A percentile compares a stretch with the other conserved stretches of the same genome.
phyloP scores from a whole-genome alignment of 2,797 vertebrate genomes.

The Danio jaintianensis region DNA sequence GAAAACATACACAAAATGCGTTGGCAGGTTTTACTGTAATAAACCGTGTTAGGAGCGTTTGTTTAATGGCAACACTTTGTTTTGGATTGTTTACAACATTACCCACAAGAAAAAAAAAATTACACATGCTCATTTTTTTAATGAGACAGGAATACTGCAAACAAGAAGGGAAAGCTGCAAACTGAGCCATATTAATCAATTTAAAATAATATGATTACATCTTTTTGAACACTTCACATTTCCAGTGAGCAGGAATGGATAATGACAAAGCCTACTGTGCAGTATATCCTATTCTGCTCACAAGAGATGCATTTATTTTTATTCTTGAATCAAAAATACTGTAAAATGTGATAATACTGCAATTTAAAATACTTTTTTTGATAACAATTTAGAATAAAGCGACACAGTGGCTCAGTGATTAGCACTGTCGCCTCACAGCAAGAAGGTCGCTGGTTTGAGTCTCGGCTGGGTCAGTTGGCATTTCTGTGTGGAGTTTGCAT shows the following conservation, averaged over 20 bases:
- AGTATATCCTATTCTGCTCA: too few species aligned
- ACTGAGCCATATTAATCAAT: background rate
- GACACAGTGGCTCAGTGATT: too few species aligned
- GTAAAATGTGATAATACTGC: too few species aligned
- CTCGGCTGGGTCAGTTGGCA: too few species aligned
- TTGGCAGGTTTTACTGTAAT: constrained; percentile 16
- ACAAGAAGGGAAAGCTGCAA: constrained; percentile 3
- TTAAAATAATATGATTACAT: background rate
- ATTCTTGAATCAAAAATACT: too few species aligned
- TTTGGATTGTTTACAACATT: constrained; percentile 25
- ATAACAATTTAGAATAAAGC: too few species aligned
- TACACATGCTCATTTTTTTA: background rate
- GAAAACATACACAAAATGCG: background rate
- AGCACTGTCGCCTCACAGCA: too few species aligned
- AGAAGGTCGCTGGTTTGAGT: too few species aligned
- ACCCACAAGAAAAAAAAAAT: constrained; percentile 6
- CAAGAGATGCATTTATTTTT: too few species aligned
- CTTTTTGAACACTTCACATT: constrained; percentile 2
- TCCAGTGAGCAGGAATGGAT: background rate
- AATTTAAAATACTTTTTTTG: too few species aligned
- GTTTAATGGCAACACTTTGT: constrained; percentile 6
- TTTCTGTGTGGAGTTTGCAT: too few species aligned
- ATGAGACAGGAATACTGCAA: background rate
- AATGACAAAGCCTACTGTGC: background rate
- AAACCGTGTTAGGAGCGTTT: constrained; percentile 1